Base-by-base conservation (phyloP, 2,888 invertebrate genomes). In the Cataglyphis albicans region DNA sequence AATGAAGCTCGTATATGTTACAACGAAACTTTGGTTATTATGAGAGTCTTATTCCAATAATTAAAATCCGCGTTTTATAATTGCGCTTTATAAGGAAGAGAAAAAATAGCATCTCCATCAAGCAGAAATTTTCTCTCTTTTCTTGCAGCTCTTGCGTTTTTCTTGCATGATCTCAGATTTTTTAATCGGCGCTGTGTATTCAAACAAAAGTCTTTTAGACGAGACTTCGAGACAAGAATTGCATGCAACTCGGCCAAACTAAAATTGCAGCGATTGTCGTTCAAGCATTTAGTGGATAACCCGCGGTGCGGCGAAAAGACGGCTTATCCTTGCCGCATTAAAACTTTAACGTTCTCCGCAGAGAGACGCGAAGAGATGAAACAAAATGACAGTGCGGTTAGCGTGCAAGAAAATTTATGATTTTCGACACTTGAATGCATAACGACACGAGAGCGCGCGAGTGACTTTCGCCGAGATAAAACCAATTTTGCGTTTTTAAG, bases 241-340 rank as follows among this genome's bases (percentile, higher is more conserved):
- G 59, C 64, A 38, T 41, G 32, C 72, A 55, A 29, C 41, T 92
- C 90, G 92, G 90, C 82, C 90, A 91, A 91, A 91, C 89, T 90
- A 88, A 89, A 92, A 92, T 91, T 91, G 89, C 88, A 84, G 83
- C 74, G 89, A 88, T 88, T 88, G 90, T 90, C 90, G 91, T 91
- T 90, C 65, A 81, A 82, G 90, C 92, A 88, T 92, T 92, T 92
- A 91, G 91, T 90, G 90, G 90, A 92, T 91, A 89, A 90, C 88
- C 86, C 86, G 87, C 86, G 90, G 89, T 85, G 88, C 76, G 84
- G 82, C 75, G 72, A 86, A 52, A 52, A 68, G 86, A 63, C 78
- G 65, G 87, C 87, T 89, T 90, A 88, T 88, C 87, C 87, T 57
- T 82, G 83, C 67, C 85, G 87, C 85, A 88, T 90, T 90, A 89